Evolutionary conservation across 2,888 invertebrate genomes (phyloP).

Genomic region (Agriopis marginaria): DNA sequence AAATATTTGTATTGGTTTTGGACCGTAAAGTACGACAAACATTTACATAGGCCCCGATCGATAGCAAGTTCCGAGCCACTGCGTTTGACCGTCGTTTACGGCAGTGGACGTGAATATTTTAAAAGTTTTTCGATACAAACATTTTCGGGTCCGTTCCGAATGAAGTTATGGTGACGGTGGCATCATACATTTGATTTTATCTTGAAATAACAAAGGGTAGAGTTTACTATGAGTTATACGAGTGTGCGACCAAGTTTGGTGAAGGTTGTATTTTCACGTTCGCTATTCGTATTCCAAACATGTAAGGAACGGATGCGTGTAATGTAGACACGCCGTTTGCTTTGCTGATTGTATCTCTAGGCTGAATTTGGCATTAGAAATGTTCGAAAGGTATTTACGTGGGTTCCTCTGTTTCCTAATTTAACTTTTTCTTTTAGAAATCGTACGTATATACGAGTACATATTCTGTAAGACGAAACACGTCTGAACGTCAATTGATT

Average conservation of each 20-base stretch:
- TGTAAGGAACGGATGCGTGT: constrained; percentile 29
- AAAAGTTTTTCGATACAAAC: constrained; percentile 4
- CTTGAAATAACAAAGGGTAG: constrained; percentile 27
- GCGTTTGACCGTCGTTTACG: constrained; percentile 31
- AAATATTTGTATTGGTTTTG: constrained; percentile 34
- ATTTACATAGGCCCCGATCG: constrained; percentile 39
- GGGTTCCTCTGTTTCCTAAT: constrained; percentile 23
- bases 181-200: constrained; percentile 32
- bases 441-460: constrained; percentile 1
- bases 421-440: constrained; percentile 24
- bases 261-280: constrained; percentile 32
- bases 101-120: constrained; percentile 21
- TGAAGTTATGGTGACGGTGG: constrained; percentile 27
- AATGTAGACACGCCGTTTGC: constrained; percentile 32
- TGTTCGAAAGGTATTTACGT: constrained; percentile 25
- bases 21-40: constrained; percentile 37
- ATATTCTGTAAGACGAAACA: constrained; percentile 10
- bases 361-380: constrained; percentile 35
- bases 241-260: constrained; percentile 10
- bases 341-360: constrained; percentile 32
- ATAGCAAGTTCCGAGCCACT: constrained; percentile 36
- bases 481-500: constrained; percentile 21
- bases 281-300: constrained; percentile 36
- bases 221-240: constrained; percentile 13
- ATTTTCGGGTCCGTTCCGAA: constrained; percentile 16